Percentiles rank a stretch among this genome's conserved stretches.
phyloP scores from a whole-genome alignment of 2,888 invertebrate species.

The Meteorus cinctellus region DNA sequence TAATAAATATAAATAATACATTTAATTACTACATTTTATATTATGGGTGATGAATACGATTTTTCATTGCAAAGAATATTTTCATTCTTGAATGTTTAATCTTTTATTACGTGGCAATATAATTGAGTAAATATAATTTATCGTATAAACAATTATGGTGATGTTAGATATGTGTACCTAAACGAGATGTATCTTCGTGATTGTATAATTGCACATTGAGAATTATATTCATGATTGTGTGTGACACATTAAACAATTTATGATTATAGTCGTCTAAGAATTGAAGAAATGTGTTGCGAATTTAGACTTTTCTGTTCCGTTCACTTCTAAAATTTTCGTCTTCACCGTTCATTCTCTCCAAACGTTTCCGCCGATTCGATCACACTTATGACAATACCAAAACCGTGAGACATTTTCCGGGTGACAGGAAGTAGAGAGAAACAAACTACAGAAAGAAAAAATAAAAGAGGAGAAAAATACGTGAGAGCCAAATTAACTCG shows the following conservation, averaged over 20 bases:
- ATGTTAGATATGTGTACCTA: neutral
- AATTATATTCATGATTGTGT: constrained; percentile 56
- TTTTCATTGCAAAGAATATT: neutral
- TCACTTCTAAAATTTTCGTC: too few species aligned
- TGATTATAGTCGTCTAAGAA: constrained; percentile 52
- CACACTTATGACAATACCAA: constrained; percentile 25
- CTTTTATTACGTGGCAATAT: neutral
- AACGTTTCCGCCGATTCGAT: too few species aligned
- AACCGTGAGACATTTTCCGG: constrained; percentile 33
- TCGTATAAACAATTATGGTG: constrained; percentile 38
- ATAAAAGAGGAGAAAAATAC: constrained; percentile 39
- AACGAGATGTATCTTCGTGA: neutral
- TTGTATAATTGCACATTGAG: constrained; percentile 51
- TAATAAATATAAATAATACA: neutral
- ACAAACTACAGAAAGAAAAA: neutral
- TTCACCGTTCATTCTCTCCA: too few species aligned
- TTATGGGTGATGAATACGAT: neutral
- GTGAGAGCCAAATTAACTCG: constrained; percentile 65
- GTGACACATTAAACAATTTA: constrained; percentile 52
- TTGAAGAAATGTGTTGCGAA: neutral
- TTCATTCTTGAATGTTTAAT: neutral
- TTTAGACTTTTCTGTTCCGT: too few species aligned
- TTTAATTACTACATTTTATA: neutral
- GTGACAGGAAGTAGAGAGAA: constrained; percentile 33
- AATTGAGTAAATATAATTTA: constrained; percentile 57